Evolutionary conservation across 1,140 invertebrate species (phyloP), one percentile per base, ranked within the genome.

Genomic region (Ephestia elutella): DNA sequence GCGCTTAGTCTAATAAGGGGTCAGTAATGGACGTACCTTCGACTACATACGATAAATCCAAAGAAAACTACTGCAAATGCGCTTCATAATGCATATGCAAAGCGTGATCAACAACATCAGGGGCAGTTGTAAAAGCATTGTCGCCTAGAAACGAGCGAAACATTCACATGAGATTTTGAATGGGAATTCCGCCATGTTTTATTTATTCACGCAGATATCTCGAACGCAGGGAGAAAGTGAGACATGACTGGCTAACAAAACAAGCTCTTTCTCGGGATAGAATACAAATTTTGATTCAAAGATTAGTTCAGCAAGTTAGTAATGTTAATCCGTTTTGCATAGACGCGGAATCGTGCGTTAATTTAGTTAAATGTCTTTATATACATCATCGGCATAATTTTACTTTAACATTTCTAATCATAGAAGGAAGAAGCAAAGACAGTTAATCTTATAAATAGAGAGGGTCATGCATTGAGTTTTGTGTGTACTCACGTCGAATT

Each of bases 11-110:
- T 77, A 81, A 70, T 70, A 86, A 79, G 66, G 75, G 78, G 81
- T 82, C 83, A 81, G 82, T 82, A 83, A 86, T 85, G 81, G 86
- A 89, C 86, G 82, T 89, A 89, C 86, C 86, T 89, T 89, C 66
- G 78, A 83, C 86, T 89, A 89, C 80, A 89, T 82, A 76, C 84
- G 86, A 84, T 87, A 89, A 80, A 90, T 90, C 89, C 89, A 90
- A 86, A 90, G 87, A 87, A 90, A 89, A 89, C 85, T 90, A 90
- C 87, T 89, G 87, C 87, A 90, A 84, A 90, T 89, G 84, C 87
- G 85, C 88, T 89, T 90, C 89, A 90, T 89, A 85, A 90, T 89
- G 89, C 86, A 90, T 86, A 90, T 90, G 87, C 89, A 90, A 90
- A 90, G 87, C 86, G 87, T 90, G 86, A 90, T 84, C 87, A 89